Conservation (phyloP, 2,113 vertebrate genomes). For the Oxyruncus cristatus region DNA sequence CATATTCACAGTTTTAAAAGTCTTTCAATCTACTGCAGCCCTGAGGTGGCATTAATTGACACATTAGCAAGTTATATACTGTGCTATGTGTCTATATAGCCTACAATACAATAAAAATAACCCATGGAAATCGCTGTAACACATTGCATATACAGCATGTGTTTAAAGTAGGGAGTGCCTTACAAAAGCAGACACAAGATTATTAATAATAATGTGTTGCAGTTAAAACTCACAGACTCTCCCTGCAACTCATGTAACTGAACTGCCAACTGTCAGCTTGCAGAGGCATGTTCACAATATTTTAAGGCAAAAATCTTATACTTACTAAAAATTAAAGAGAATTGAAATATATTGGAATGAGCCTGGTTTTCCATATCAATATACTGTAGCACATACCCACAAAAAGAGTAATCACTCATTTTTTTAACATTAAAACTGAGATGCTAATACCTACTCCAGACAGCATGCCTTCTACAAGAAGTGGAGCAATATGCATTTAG, state of each 20-base stretch:
- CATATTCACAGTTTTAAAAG: constrained; percentile 57
- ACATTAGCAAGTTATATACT: constrained; percentile 60
- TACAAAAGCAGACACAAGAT: not conserved
- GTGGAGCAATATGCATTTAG: not conserved
- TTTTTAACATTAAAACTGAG: not conserved
- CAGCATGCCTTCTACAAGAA: not conserved
- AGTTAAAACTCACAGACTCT: not conserved
- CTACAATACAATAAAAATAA: constrained; percentile 56
- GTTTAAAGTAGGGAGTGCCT: not conserved
- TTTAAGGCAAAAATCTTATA: not conserved
- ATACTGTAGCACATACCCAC: not conserved
- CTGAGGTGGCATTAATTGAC: constrained; percentile 62
- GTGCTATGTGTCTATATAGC: constrained; percentile 61
- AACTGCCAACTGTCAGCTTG: not conserved
- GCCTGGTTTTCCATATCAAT: not conserved
- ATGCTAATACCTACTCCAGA: not conserved
- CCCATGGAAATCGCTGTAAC: constrained; percentile 43
- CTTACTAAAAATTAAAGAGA: not conserved
- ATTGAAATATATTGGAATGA: not conserved
- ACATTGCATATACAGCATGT: not conserved
- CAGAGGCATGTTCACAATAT: not conserved
- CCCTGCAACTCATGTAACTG: not conserved
- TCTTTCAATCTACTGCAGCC: constrained; percentile 54
- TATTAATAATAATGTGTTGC: not conserved
- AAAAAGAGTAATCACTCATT: not conserved